A percentile compares a stretch with the other conserved stretches of the same genome.
Conservation (phyloP, 2,888 invertebrate genomes). For the Aphidius colemani region DNA sequence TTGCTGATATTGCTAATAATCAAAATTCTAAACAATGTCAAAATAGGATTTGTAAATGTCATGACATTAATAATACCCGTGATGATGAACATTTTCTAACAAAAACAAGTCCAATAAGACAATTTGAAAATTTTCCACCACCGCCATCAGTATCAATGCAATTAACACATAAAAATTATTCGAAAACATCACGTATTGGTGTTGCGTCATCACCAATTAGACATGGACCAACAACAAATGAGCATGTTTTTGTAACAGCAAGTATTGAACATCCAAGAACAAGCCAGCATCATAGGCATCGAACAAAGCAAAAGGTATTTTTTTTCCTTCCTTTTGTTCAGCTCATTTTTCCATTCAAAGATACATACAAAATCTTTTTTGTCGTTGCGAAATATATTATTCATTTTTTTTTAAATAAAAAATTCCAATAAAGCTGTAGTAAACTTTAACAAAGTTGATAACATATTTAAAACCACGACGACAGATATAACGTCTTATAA, state of each 20-base stretch:
- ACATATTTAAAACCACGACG: no score
- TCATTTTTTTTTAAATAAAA: neutral
- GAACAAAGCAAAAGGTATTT: conserved; percentile 53
- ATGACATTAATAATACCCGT: conserved; percentile 41
- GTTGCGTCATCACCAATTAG: conserved; percentile 26
- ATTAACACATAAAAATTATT: conserved; percentile 21
- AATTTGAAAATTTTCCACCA: conserved; percentile 32
- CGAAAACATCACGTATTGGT: conserved; percentile 32
- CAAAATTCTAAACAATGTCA: conserved; percentile 47
- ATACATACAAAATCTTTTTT: neutral
- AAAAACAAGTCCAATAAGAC: conserved; percentile 31
- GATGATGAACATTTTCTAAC: neutral
- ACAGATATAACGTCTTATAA: no score
- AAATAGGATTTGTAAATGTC: conserved; percentile 52
- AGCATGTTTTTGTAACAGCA: conserved; percentile 48
- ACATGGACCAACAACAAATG: conserved; percentile 40
- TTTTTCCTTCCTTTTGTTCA: neutral
- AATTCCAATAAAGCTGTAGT: neutral
- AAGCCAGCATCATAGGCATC: conserved; percentile 52
- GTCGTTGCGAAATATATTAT: neutral
- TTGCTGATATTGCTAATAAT: no score
- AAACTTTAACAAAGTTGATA: no score
- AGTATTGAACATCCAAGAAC: conserved; percentile 48
- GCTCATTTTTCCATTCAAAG: neutral
- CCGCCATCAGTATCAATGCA: conserved; percentile 25